These are phyloP conservation scores for Caenorhabditis doughertyi DNA, from an alignment of 2,888 invertebrate species.

Conservation along the genomic window DNA sequence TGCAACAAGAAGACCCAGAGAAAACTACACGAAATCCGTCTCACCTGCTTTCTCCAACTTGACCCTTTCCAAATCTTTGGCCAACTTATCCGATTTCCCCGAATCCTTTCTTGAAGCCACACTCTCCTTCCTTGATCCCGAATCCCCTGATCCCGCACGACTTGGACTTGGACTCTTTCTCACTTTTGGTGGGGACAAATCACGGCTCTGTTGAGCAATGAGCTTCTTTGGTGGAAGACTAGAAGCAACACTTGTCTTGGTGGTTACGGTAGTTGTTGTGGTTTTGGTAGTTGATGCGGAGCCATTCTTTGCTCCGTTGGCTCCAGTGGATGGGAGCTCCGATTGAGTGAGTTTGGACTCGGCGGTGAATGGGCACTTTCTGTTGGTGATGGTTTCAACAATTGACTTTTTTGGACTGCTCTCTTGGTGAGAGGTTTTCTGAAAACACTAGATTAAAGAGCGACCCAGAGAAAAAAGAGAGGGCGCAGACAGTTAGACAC, in stretches of 20 bases:
- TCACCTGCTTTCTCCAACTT: conserved; percentile 38
- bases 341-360: conserved; percentile 41
- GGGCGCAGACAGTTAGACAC: too few species aligned
- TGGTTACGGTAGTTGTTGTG: conserved; percentile 38
- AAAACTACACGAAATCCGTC: not conserved
- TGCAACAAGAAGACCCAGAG: too few species aligned
- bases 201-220: conserved; percentile 42
- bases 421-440: conserved; percentile 29
- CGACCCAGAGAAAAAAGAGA: too few species aligned
- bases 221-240: conserved; percentile 33
- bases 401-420: conserved; percentile 19
- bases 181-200: conserved; percentile 29
- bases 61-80: conserved; percentile 36
- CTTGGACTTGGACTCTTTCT: conserved; percentile 35
- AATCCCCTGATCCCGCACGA: conserved; percentile 45
- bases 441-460: not conserved
- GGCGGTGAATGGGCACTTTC: conserved; percentile 17
- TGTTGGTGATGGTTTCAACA: conserved; percentile 4
- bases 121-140: conserved; percentile 14
- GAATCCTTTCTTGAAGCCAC: conserved; percentile 22
- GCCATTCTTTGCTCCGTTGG: not conserved
- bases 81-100: conserved; percentile 30
- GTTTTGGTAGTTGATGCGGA: too few species aligned
- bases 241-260: conserved; percentile 15
- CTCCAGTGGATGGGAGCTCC: not conserved